Evolutionary conservation across 2,113 vertebrate genomes (phyloP).

Genomic region (Suncus etruscus): DNA sequence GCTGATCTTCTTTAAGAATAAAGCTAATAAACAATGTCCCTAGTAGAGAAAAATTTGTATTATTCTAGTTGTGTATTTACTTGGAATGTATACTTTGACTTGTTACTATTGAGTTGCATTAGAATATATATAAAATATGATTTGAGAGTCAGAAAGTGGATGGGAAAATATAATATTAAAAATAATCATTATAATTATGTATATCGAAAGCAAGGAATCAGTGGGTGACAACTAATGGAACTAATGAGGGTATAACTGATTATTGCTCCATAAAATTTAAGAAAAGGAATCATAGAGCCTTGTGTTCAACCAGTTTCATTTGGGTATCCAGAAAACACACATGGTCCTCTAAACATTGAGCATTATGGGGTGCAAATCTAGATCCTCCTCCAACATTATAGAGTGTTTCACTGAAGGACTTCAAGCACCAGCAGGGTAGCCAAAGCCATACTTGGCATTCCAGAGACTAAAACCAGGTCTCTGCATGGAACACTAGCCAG

Average conservation of each 20-base stretch:
- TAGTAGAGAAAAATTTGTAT: not conserved
- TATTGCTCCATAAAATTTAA: not conserved
- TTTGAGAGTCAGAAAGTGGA: not conserved
- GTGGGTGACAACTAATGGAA: not conserved
- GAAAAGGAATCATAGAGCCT: too few species aligned
- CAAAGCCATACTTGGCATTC: too few species aligned
- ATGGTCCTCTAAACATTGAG: too few species aligned
- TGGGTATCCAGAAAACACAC: not conserved
- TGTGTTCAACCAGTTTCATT: not conserved
- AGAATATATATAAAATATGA: not conserved
- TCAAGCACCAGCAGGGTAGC: too few species aligned
- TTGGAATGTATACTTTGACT: not conserved
- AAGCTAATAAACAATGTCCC: not conserved
- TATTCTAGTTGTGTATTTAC: not conserved
- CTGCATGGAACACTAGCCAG: too few species aligned
- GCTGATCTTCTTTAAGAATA: not conserved
- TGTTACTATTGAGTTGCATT: slow-evolving; percentile 39
- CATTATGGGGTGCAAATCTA: too few species aligned
- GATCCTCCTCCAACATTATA: too few species aligned
- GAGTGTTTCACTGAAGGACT: too few species aligned
- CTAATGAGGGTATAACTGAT: not conserved
- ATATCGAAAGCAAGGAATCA: not conserved
- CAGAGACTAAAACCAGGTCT: too few species aligned
- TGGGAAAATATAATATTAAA: slow-evolving; percentile 43
- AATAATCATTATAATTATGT: not conserved